Conservation (phyloP, 2,888 invertebrate genomes). For the Calameuta pallipes region DNA sequence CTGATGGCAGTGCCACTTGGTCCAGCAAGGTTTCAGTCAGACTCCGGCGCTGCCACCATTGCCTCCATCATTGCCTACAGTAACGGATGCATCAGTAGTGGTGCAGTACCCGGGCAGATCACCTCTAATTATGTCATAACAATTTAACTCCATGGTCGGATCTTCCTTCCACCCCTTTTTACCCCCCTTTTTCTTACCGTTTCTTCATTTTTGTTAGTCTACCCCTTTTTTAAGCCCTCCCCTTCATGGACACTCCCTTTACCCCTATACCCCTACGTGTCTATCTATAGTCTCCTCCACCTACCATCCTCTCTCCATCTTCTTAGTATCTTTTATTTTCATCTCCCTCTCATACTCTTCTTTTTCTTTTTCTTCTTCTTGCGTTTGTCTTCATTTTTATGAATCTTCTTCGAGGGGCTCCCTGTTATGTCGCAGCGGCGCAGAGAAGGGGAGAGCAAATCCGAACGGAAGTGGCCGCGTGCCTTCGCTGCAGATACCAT, state of each 20-base stretch:
- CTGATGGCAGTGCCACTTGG: conserved; percentile 34
- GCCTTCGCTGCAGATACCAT: conserved; percentile 47
- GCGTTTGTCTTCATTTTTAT: conserved; percentile 1
- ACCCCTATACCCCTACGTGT: not conserved
- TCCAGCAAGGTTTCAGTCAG: conserved; percentile 32
- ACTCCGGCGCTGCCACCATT: conserved; percentile 3
- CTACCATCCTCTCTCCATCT: not conserved
- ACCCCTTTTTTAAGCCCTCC: not conserved
- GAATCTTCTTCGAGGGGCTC: not conserved
- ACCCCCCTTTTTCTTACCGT: conserved; percentile 3
- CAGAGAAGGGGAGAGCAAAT: not conserved
- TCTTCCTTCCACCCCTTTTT: conserved; percentile 11
- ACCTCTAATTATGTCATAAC: conserved; percentile 64
- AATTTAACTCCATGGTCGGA: conserved; percentile 49
- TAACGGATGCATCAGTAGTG: not conserved
- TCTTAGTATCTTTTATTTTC: conserved; percentile 3
- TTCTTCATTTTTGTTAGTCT: conserved; percentile 9
- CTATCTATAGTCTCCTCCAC: conserved; percentile 10
- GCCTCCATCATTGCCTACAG: not conserved
- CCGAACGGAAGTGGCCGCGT: conserved; percentile 42
- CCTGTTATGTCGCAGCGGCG: not conserved
- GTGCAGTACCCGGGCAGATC: conserved; percentile 33
- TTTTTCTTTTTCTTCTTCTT: not conserved
- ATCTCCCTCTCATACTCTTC: conserved; percentile 11
- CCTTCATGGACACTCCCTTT: not conserved